Percentiles rank a stretch among this genome's conserved stretches.
Conservation (phyloP, 2,888 invertebrate genomes). For the Callosobruchus maculatus region DNA sequence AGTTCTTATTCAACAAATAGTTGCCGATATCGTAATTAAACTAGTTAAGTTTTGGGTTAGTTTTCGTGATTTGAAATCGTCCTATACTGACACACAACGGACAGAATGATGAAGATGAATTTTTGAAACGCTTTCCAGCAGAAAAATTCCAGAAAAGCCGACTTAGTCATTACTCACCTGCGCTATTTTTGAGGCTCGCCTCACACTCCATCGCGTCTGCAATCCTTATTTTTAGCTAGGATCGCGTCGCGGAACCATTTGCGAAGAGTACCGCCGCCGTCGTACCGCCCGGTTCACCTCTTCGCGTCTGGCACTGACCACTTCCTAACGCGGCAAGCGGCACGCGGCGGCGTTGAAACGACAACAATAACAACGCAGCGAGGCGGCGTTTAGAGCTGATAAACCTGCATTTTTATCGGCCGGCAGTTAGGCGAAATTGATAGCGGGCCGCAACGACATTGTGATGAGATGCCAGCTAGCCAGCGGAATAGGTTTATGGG, state of each 20-base stretch:
- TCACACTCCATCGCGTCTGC: background rate
- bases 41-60: too few relatives aligned
- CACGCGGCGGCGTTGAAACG: background rate
- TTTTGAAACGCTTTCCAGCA: too few relatives aligned
- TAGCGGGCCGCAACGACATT: background rate
- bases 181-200: background rate
- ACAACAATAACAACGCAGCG: background rate
- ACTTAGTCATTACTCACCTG: background rate
- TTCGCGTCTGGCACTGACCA: background rate
- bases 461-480: background rate
- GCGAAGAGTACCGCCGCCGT: background rate
- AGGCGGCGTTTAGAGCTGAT: background rate
- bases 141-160: too few relatives aligned
- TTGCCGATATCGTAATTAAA: too few relatives aligned
- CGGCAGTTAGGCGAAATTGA: background rate
- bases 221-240: background rate
- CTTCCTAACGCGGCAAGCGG: background rate
- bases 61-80: too few relatives aligned
- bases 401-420: background rate
- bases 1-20: too few relatives aligned
- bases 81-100: too few relatives aligned
- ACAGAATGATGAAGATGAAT: too few relatives aligned
- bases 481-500: background rate
- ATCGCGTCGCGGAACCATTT: background rate
- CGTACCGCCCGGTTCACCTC: background rate